phyloP scores from a whole-genome alignment of 2,888 invertebrate genomes.

The Beris chalybata region DNA sequence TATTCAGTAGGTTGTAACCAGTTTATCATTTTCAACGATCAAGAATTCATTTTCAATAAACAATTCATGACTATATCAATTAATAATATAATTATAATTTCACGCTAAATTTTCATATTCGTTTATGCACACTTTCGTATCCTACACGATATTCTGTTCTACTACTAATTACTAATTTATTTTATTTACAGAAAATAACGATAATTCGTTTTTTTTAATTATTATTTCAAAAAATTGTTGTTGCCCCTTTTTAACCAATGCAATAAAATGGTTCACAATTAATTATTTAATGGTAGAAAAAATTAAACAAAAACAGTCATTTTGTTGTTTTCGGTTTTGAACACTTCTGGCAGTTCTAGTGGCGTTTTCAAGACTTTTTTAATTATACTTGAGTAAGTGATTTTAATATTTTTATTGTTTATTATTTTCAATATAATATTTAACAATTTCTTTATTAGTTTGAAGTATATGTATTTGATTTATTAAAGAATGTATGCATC shows the following conservation, averaged over 20 bases:
- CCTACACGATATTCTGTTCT: background rate
- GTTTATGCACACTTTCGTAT: too few relatives aligned
- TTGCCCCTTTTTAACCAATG: background rate
- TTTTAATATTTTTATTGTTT: too few relatives aligned
- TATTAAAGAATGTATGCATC: too few relatives aligned
- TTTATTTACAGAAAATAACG: background rate
- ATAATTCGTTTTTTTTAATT: background rate
- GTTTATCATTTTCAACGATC: too few relatives aligned
- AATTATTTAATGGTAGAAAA: slow-evolving; percentile 16
- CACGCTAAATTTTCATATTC: slow-evolving; percentile 22
- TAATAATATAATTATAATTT: slow-evolving; percentile 23
- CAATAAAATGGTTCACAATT: slow-evolving; percentile 11
- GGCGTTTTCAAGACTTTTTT: slow-evolving; percentile 10
- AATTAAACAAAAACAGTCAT: slow-evolving; percentile 24
- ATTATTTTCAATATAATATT: too few relatives aligned
- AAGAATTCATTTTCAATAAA: too few relatives aligned
- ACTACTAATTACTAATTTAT: background rate
- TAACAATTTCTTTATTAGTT: too few relatives aligned
- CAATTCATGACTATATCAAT: background rate
- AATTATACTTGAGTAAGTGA: too few relatives aligned
- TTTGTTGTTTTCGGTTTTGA: slow-evolving; percentile 19
- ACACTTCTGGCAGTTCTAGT: slow-evolving; percentile 30
- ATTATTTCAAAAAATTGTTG: background rate
- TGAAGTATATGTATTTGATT: too few relatives aligned
- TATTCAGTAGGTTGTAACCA: too few relatives aligned